Base-by-base conservation (phyloP, 2,113 vertebrate genomes). In the Australoheros scitulus region DNA sequence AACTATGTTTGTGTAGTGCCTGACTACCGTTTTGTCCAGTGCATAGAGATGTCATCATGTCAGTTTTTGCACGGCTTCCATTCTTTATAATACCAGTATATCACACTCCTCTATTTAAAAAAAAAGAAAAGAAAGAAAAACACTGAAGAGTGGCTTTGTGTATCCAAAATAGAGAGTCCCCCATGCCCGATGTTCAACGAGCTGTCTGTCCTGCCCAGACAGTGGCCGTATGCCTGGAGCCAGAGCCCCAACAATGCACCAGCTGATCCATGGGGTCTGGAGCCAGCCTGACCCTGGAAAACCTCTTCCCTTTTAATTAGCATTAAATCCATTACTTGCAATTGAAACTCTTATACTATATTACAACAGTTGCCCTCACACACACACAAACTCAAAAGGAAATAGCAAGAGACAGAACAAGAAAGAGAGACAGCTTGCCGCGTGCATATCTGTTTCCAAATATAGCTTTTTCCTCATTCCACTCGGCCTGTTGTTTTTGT, bases 171-270 rank as follows among this genome's bases (percentile, higher is more conserved):
- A 83, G 85, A 78, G 77, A 82, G 63, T 41, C 76, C 58, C 50
- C 60, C 72, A 11, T 47, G 18, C 64, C 43, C 18, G 36, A 18
- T n/a, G 36, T 26, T n/a, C 61, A 68, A 17, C 84, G 92, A 93
- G 94, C 93, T 94, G 94, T 92, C 91, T 74, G 80, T 65, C 74
- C 82, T 60, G 83, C 75, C 93, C 88, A 93, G 94, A 94, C 93
- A 87, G 91, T 77, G 91, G 91, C 87, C 82, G 83, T 47, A 86
- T 84, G 92, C 92, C 93, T 93, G 89, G 91, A 95, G 93, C 92
- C 91, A 90, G 7, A 87, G 88, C 82, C 86, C 80, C 72, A 70
- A 88, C 64, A 72, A 86, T 58, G 65, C 90, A 92, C 94, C 94
- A 93, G 93, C 93, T 93, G 94, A 94, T 93, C 84, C 75, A 47